These are phyloP conservation scores for Toxotes lorentzi DNA, from an alignment of 2,797 vertebrate species.

Conservation along the genomic window DNA sequence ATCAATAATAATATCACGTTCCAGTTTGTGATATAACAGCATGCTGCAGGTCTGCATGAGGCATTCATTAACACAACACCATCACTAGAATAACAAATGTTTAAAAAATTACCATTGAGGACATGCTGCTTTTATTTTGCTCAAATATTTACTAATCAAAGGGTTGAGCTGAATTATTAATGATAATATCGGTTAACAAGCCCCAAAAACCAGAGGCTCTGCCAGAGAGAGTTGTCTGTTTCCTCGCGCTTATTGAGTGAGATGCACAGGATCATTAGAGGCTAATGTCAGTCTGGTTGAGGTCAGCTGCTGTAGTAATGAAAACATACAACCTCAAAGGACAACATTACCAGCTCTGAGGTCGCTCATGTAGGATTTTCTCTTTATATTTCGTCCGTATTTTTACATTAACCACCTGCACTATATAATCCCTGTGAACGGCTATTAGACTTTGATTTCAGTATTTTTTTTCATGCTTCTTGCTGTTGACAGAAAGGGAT, in stretches of 20 bases:
- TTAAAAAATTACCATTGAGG: constrained; percentile 1
- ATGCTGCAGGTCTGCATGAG: constrained; percentile 4
- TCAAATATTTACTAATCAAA: constrained; percentile 54
- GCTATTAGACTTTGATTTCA: constrained; percentile 14
- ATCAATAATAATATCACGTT: not conserved
- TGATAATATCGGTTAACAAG: constrained; percentile 57
- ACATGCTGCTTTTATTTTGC: not conserved
- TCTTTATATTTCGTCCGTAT: constrained; percentile 13
- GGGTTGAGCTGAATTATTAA: constrained; percentile 61
- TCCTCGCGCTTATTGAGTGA: constrained; percentile 54
- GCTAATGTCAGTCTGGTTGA: constrained; percentile 62
- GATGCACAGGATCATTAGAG: constrained; percentile 66
- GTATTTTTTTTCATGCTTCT: constrained; percentile 5
- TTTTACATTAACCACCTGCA: constrained; percentile 27
- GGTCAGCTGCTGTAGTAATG: constrained; percentile 54
- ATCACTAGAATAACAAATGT: not conserved
- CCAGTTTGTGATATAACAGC: constrained; percentile 20
- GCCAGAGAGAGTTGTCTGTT: constrained; percentile 43
- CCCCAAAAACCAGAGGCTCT: constrained; percentile 31
- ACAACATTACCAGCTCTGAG: constrained; percentile 19
- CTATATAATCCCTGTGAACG: not conserved
- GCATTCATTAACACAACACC: not conserved
- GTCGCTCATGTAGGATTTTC: constrained; percentile 27
- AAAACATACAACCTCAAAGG: constrained; percentile 63
- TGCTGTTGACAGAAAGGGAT: not conserved